Conservation (phyloP, 2,797 vertebrate genomes). For the Nannoperca australis region DNA sequence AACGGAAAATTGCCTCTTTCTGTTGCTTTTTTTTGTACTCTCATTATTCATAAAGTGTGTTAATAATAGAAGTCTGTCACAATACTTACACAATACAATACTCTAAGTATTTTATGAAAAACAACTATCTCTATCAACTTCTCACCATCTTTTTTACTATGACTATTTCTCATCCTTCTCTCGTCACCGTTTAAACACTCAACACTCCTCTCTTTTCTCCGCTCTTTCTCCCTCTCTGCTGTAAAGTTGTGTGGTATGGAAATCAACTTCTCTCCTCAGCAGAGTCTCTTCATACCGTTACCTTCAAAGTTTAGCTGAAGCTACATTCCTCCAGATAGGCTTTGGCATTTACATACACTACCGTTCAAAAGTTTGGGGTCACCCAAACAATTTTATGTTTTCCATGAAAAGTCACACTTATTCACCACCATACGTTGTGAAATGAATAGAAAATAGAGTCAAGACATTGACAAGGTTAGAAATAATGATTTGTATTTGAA, state of each 20-base stretch:
- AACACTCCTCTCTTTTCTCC: neutral
- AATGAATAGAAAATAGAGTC: too few species aligned
- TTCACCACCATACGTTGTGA: too few species aligned
- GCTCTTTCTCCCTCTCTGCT: neutral
- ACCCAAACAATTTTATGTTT: too few species aligned
- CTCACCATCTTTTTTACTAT: conserved; percentile 18
- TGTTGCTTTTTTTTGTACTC: conserved; percentile 29
- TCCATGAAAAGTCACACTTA: too few species aligned
- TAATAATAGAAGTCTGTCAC: conserved; percentile 31
- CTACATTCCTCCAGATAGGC: conserved; percentile 28
- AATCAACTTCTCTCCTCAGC: conserved; percentile 32
- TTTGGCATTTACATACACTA: conserved; percentile 25
- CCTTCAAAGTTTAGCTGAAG: conserved; percentile 40
- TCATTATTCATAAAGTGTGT: conserved; percentile 21
- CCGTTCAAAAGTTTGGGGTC: too few species aligned
- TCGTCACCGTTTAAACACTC: conserved; percentile 17
- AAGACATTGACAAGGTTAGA: too few species aligned
- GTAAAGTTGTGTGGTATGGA: conserved; percentile 23
- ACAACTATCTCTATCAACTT: conserved; percentile 17
- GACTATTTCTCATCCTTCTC: conserved; percentile 13
- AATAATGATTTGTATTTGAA: too few species aligned
- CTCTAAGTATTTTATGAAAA: conserved; percentile 16
- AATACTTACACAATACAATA: too few species aligned
- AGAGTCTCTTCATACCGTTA: conserved; percentile 27
- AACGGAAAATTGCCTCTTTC: conserved; percentile 41